Evolutionary conservation across 1,140 invertebrate genomes (phyloP), one percentile per base, ranked within the genome.

Genomic region (Vollenhovia emeryi): DNA sequence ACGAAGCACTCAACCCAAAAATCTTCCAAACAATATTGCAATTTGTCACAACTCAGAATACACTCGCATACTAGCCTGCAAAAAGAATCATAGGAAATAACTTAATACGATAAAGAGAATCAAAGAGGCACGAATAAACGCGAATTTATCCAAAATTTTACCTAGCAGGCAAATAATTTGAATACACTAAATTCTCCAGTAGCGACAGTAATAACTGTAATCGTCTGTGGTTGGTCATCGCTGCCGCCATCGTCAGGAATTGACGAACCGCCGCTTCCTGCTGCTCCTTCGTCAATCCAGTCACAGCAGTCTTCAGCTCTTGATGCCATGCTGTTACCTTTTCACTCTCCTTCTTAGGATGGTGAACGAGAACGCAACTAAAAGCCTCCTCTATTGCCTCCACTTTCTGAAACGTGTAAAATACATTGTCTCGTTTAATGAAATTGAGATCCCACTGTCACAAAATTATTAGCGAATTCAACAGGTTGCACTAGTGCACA

Each of bases 1-100:
- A 96, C 95, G 94, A 99, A 99, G 92, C 97, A 97, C 92, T 97
- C 97, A 15, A 98, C 97, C 98, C 98, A 99, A 95, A 98, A 98
- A 82, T 97, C 96, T 90, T 96, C 95, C 92, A 98, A 96, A 74
- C 97, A 95, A 92, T 97, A 97, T 18, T 96, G 95, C 11, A 99
- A 95, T 92, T 97, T 97, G 40, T 98, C 98, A 95, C 96, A 97
- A 48, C 95, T 96, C 66, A 99, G 95, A 55, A 99, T 96, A 88
- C 96, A 96, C 91, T 99, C 98, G 94, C 98, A 98, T 0, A 98
- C 96, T 92, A 97, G 95, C 93, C 98, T 98, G 86, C 68, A 96
- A 96, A 95, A 59, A 96, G 96, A 95, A 59, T 71, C 3, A 21
- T 40, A 71, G 24, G 21, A 24, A 48, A 36, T 64, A n/a, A 55